Conservation (phyloP, 2,113 vertebrate species). For the Odontesthes bonariensis region DNA sequence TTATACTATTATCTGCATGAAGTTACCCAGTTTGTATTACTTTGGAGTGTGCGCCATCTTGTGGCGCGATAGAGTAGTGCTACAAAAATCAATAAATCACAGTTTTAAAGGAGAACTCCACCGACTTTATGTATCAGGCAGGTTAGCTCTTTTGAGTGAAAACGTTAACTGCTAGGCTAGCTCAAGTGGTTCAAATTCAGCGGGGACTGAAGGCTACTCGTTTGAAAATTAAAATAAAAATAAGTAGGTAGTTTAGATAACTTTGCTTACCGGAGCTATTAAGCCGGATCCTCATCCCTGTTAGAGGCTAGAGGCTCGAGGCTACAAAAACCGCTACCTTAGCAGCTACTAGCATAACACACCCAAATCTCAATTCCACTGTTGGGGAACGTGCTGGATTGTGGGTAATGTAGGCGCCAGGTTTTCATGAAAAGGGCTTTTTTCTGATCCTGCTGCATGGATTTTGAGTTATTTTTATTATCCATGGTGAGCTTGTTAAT, state of each 20-base stretch:
- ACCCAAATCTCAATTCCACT: slow-evolving; percentile 25
- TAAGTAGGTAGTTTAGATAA: neutral
- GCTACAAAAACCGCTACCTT: slow-evolving; percentile 15
- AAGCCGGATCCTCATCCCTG: slow-evolving; percentile 20
- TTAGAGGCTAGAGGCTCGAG: neutral
- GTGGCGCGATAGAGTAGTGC: slow-evolving; percentile 35
- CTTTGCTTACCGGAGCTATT: slow-evolving; percentile 27
- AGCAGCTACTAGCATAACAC: slow-evolving; percentile 27
- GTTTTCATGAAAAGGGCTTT: neutral
- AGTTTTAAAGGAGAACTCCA: slow-evolving; percentile 5
- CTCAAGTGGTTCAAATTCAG: neutral
- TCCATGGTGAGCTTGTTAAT: too few species aligned
- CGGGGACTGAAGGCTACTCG: neutral
- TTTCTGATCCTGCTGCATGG: neutral
- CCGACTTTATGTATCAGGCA: slow-evolving; percentile 3
- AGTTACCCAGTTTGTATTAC: neutral
- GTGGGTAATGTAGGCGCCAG: slow-evolving; percentile 26
- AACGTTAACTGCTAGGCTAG: neutral
- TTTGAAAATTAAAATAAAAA: neutral
- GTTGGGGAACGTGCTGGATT: slow-evolving; percentile 3
- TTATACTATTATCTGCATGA: neutral
- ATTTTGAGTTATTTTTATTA: neutral
- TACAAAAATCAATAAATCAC: neutral
- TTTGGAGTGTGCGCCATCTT: slow-evolving; percentile 55
- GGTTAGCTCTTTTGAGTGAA: slow-evolving; percentile 4